Conservation (phyloP, 2,113 vertebrate species). For the Hirundichthys speculiger region DNA sequence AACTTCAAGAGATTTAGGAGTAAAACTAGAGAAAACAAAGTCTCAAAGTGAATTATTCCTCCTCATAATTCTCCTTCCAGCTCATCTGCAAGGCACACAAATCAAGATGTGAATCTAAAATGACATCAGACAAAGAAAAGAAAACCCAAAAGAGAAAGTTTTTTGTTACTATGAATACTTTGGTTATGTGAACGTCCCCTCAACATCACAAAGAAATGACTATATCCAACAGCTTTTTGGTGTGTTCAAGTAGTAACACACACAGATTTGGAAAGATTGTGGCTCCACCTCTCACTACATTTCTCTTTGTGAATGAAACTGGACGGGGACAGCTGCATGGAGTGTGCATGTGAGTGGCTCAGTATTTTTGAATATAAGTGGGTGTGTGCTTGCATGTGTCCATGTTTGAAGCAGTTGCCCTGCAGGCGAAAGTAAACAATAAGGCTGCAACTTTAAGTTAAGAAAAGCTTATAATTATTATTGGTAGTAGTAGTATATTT, state of each 20-base stretch:
- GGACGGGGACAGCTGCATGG: slow-evolving; percentile 40
- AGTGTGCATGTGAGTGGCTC: slow-evolving; percentile 27
- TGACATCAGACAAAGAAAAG: neutral
- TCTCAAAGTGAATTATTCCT: slow-evolving; percentile 10
- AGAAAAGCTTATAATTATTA: too few species aligned
- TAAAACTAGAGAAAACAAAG: slow-evolving; percentile 30
- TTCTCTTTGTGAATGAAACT: slow-evolving; percentile 68
- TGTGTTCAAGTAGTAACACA: slow-evolving; percentile 48
- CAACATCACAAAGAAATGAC: neutral
- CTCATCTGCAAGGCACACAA: slow-evolving; percentile 47
- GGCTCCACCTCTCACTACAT: slow-evolving; percentile 40
- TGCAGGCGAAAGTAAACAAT: slow-evolving; percentile 56
- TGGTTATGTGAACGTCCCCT: too few species aligned
- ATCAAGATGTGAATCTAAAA: slow-evolving; percentile 37
- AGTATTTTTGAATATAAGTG: slow-evolving; percentile 24
- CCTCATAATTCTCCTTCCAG: slow-evolving; percentile 29
- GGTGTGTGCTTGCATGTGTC: slow-evolving; percentile 14
- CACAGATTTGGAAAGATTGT: slow-evolving; percentile 29
- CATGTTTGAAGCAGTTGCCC: slow-evolving; percentile 31
- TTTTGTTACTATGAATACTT: too few species aligned
- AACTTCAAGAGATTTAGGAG: slow-evolving; percentile 62
- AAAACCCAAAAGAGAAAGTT: too few species aligned
- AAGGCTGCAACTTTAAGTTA: too few species aligned
- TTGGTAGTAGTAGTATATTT: too few species aligned
- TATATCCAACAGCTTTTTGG: slow-evolving; percentile 27